Base-by-base conservation (phyloP, 2,888 invertebrate genomes). In the Drosophila cognata region DNA sequence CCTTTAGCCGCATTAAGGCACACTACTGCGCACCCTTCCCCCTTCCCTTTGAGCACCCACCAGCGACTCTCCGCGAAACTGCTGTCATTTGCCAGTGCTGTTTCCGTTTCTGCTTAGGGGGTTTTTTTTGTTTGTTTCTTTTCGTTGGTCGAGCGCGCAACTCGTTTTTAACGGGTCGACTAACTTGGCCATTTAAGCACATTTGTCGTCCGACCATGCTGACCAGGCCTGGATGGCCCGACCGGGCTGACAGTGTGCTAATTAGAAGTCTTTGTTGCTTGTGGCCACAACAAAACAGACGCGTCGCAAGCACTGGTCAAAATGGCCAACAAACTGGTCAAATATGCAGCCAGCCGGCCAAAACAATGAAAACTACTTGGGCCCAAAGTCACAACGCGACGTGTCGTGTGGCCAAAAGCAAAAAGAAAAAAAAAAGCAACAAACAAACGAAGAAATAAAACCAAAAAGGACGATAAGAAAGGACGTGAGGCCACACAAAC, bases 241-340 rank as follows among this genome's bases (percentile, higher is more conserved):
- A 55, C 36, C 62, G 70, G 77, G 84, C 89, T 89, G 89, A 89
- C 90, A 90, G 84, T 88, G 88, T 90, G 90, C 88, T 88, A 88
- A 88, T 88, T 88, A 88, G 88, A 89, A 90, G 90, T 79, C 90
- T 82, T 84, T 88, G 90, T 88, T 90, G 89, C 88, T 87, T 88
- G 88, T 88, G 90, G 88, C 88, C 89, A 88, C 90, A 88, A 87
- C 84, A 90, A 82, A 86, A 88, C 81, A 84, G 82, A 87, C 89
- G 35, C 36, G 36, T 50, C 65, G 57, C 58, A n/a, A 56, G 31
- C 28, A 35, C 29, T 33, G 46, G 43, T 31, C 58, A 58, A 41
- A 46, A 46, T 43, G 43, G 57, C 41, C 57, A 43, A 28, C 46
- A 57, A 57, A 36, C 21, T 60, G 60, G 67, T 68, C 68, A 69